Conservation (phyloP, 2,888 invertebrate genomes). For the Agrilus cyanescens region DNA sequence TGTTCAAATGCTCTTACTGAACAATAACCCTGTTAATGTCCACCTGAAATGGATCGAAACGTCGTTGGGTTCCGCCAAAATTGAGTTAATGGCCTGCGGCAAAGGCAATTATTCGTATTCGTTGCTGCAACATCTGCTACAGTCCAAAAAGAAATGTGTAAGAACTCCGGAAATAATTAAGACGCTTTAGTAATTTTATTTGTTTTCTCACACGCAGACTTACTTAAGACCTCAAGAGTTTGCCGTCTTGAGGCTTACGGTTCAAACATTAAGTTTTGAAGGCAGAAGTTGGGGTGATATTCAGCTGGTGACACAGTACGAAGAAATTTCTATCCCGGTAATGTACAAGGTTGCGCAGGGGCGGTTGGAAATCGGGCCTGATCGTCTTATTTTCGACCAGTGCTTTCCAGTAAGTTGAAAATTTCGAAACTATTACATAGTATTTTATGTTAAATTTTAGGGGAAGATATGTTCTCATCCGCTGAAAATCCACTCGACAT, state of each 20-base stretch:
- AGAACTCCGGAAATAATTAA: too few species aligned
- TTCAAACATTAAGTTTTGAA: conserved; percentile 56
- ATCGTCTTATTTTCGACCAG: conserved; percentile 57
- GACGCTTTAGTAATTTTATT: too few species aligned
- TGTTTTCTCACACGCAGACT: conserved; percentile 34
- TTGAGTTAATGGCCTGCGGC: conserved; percentile 51
- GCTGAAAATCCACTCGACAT: conserved; percentile 70
- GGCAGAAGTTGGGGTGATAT: conserved; percentile 56
- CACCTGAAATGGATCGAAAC: conserved; percentile 47
- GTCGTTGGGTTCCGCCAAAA: conserved; percentile 45
- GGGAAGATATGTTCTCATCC: conserved; percentile 67
- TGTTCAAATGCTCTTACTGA: conserved; percentile 58
- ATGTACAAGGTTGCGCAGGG: conserved; percentile 66
- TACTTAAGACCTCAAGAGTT: conserved; percentile 46
- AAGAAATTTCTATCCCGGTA: conserved; percentile 58
- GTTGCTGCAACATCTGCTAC: conserved; percentile 31
- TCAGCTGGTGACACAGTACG: conserved; percentile 59
- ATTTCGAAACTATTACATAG: neutral
- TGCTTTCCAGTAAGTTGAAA: conserved; percentile 63
- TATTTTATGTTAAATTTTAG: conserved; percentile 34
- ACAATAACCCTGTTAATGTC: conserved; percentile 64
- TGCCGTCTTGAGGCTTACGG: conserved; percentile 59
- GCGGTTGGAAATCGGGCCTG: conserved; percentile 54
- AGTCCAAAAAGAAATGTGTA: conserved; percentile 33
- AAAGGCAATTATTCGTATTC: conserved; percentile 33